A percentile compares a stretch with the other conserved stretches of the same genome.
phyloP scores from a whole-genome alignment of 2,113 vertebrate genomes.

The Mus spicilegus region DNA sequence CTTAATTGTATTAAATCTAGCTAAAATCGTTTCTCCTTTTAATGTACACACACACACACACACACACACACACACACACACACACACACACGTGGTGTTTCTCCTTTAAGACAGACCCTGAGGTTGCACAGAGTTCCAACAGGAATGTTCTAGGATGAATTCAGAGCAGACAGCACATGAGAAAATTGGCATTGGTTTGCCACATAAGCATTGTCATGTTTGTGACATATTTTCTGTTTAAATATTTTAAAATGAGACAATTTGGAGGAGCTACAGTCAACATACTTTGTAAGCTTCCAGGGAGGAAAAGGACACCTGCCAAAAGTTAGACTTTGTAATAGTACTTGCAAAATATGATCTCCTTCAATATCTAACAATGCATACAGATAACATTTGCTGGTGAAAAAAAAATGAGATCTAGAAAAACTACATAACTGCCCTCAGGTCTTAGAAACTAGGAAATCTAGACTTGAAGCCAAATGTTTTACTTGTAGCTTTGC shows the following conservation, averaged over 20 bases:
- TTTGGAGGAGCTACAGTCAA: not conserved
- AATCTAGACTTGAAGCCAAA: not conserved
- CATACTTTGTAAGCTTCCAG: not conserved
- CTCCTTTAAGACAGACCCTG: not conserved
- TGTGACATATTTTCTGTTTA: not conserved
- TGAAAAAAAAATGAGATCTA: conserved; percentile 15
- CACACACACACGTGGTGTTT: not conserved
- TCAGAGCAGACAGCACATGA: rapidly evolving
- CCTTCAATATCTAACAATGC: not conserved
- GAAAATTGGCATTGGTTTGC: not conserved
- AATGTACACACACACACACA: too few species aligned
- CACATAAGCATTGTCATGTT: not conserved
- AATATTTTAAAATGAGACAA: not conserved
- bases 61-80: too few species aligned
- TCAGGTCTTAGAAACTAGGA: not conserved
- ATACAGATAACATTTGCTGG: not conserved
- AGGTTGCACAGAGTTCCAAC: not conserved
- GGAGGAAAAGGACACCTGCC: not conserved
- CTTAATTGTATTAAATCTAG: not conserved
- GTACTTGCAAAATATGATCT: not conserved
- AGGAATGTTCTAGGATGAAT: not conserved
- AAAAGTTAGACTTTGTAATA: conserved; percentile 23
- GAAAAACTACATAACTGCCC: not conserved
- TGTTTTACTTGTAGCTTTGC: not conserved
- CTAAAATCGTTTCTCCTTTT: not conserved